phyloP scores from a whole-genome alignment of 2,113 vertebrate genomes.

The Phyllostomus hastatus region DNA sequence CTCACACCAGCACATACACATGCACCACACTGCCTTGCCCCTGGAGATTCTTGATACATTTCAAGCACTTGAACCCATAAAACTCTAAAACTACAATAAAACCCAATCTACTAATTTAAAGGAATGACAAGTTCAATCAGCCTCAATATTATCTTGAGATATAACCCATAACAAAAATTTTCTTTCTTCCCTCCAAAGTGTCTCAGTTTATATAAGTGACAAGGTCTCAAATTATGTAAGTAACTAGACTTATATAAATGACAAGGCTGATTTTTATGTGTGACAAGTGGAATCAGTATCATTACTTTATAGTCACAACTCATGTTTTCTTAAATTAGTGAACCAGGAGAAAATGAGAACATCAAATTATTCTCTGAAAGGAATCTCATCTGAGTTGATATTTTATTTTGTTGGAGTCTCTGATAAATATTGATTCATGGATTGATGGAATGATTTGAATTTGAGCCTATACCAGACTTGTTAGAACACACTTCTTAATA shows the following conservation, averaged over 20 bases:
- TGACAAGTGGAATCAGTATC: conserved; percentile 55
- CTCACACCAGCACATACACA: background rate
- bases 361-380: conserved; percentile 61
- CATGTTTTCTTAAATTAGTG: conserved; percentile 59
- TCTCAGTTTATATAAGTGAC: conserved; percentile 38
- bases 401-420: conserved; percentile 64
- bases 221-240: conserved; percentile 42
- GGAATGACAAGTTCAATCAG: background rate
- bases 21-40: background rate
- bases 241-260: conserved; percentile 44
- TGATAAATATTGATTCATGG: conserved; percentile 64
- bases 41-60: background rate
- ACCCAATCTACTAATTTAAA: conserved; percentile 17
- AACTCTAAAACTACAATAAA: conserved; percentile 39
- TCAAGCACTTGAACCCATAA: background rate
- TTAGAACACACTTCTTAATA: conserved; percentile 52
- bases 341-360: conserved; percentile 54
- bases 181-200: background rate
- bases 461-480: background rate
- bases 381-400: conserved; percentile 44
- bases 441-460: conserved; percentile 56
- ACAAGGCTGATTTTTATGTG: conserved; percentile 57
- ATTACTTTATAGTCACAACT: conserved; percentile 66
- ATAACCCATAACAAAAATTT: conserved; percentile 23
- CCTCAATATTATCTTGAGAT: conserved; percentile 24